A percentile compares a stretch with the other conserved stretches of the same genome.
Evolutionary conservation across 2,888 invertebrate genomes (phyloP).

Genomic region (Sarcophaga rosellei): DNA sequence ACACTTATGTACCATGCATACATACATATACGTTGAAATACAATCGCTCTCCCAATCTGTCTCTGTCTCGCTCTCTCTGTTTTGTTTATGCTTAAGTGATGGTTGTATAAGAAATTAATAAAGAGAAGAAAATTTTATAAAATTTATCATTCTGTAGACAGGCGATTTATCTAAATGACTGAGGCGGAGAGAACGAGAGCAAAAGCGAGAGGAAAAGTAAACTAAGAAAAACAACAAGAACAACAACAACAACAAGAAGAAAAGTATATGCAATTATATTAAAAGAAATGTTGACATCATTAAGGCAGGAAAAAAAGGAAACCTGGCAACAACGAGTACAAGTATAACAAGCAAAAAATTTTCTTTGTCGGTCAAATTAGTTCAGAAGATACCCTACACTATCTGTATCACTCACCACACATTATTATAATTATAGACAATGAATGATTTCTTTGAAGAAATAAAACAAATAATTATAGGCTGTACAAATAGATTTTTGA

Average conservation of each 20-base stretch:
- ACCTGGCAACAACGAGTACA: conserved; percentile 36
- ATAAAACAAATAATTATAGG: neutral
- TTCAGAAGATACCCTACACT: no score
- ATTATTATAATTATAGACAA: neutral
- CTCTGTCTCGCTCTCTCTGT: neutral
- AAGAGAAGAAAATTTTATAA: conserved; percentile 23
- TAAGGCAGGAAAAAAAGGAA: conserved; percentile 20
- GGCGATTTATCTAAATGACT: conserved; percentile 59
- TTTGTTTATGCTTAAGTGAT: neutral
- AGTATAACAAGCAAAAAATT: neutral
- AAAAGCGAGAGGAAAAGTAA: conserved; percentile 22
- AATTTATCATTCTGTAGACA: conserved; percentile 64
- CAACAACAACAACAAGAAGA: conserved; percentile 7
- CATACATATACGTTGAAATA: conserved; percentile 10
- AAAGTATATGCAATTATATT: conserved; percentile 50
- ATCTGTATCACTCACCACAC: no score
- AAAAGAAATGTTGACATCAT: conserved; percentile 62
- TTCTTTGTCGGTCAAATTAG: no score
- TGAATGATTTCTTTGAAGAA: neutral
- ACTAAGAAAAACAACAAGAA: conserved; percentile 9
- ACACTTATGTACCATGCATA: no score
- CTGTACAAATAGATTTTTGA: no score
- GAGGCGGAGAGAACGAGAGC: conserved; percentile 10
- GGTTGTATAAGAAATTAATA: conserved; percentile 11
- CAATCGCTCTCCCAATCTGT: neutral